Base-by-base conservation (phyloP, 2,888 invertebrate species). In the Nephrotoma flavescens region DNA sequence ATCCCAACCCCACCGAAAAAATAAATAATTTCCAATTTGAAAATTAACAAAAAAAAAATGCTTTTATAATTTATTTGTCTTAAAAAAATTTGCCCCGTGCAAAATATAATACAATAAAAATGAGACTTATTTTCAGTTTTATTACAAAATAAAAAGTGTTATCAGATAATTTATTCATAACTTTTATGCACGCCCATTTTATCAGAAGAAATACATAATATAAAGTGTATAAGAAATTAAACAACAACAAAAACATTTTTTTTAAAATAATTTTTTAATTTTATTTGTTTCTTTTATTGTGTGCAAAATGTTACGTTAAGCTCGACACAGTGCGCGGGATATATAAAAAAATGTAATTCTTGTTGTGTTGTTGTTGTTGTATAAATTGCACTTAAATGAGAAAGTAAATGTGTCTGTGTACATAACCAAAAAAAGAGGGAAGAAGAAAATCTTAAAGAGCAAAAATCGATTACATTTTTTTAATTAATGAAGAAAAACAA, bases 91-190 rank as follows among this genome's bases (percentile, higher is more conserved):
- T 42, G 84, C 84, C 84, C 84, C 84, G 84, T 84, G 84, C 84
- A 84, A 84, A 71, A 57, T 57, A 15, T 57, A 83, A 41, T 41
- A 83, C 12, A 31, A 83, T 83, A 83, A 83, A 83, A 83, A 41
- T 83, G 83, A 41, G 83, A 83, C 41, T 83, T 83, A 41, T 83
- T 41, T 83, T 83, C 4, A 83, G 52, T 83, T 83, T 83, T 83
- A 83, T 83, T 83, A 41, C 41, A 41, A 42, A 83, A 84, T 84
- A 42, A 84, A 84, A 84, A 84, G 84, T 84, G 84, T 84, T 84
- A 84, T 84, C 84, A 84, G 84, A n/a, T 84, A 84, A 84, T 84
- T 84, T 84, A 84, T 84, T 84, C 84, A 84, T 84, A 84, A 84
- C 84, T 84, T 84, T 84, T 84, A 84, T 84, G 84, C 84, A 84